These are phyloP conservation scores for Drosophila melanosoma DNA, from an alignment of 2,888 invertebrate species.

Conservation along the genomic window DNA sequence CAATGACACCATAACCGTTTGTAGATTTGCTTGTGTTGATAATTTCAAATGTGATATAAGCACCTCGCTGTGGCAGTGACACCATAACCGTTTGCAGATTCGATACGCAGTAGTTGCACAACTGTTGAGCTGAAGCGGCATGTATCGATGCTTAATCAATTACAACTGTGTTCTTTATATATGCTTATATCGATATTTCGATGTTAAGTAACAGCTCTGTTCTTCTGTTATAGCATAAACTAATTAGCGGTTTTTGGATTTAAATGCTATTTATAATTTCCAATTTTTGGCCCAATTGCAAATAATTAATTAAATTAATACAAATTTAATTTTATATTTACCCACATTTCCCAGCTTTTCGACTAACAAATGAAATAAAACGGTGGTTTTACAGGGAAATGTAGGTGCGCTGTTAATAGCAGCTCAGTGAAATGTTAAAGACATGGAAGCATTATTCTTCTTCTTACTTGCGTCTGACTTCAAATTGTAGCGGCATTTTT, in stretches of 20 bases:
- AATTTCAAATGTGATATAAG: background rate
- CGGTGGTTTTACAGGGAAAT: background rate
- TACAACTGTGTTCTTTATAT: background rate
- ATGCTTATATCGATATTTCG: background rate
- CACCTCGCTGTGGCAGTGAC: background rate
- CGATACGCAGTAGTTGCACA: background rate
- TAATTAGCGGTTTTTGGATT: slow-evolving; percentile 15
- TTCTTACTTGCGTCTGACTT: slow-evolving; percentile 37
- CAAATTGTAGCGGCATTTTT: slow-evolving; percentile 74
- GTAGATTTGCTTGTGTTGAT: background rate
- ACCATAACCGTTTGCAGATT: background rate
- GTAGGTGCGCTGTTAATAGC: slow-evolving; percentile 30
- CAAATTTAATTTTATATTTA: background rate
- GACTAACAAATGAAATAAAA: background rate
- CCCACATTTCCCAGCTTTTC: background rate
- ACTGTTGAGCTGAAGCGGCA: background rate
- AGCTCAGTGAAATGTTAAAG: slow-evolving; percentile 21
- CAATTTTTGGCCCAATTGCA: background rate
- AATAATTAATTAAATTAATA: background rate
- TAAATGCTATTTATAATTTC: background rate
- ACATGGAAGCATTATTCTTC: slow-evolving; percentile 20
- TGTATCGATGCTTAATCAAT: background rate
- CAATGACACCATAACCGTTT: background rate
- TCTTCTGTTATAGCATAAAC: background rate
- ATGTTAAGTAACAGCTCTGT: background rate